Conservation (phyloP, 2,888 invertebrate species). For the Gibbula magus region DNA sequence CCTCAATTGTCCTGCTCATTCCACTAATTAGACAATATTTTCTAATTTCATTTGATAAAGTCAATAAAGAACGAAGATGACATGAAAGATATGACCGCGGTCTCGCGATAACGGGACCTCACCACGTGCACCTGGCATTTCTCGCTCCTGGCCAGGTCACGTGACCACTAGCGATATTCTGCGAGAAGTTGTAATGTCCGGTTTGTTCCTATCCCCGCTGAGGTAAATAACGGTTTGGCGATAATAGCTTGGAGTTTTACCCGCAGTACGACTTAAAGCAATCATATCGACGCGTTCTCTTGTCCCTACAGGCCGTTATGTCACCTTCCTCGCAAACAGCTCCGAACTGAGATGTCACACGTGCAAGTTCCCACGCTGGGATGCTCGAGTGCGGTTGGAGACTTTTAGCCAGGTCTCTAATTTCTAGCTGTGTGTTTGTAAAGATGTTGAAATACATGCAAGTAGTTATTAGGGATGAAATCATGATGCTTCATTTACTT, state of each 20-base stretch:
- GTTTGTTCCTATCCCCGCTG: background rate
- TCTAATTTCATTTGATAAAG: constrained; percentile 21
- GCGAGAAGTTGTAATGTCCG: constrained; percentile 3
- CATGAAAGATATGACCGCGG: background rate
- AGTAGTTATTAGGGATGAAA: too few relatives aligned
- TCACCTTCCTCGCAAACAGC: background rate
- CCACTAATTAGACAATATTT: constrained; percentile 15
- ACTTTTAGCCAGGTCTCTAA: too few relatives aligned
- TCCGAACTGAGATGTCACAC: background rate
- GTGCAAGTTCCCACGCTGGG: background rate
- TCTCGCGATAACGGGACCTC: background rate
- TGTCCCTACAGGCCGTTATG: background rate
- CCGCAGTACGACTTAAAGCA: background rate
- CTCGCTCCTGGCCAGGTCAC: constrained; percentile 3
- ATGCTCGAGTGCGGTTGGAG: background rate
- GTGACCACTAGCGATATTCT: background rate
- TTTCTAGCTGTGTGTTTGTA: too few relatives aligned
- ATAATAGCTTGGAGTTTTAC: constrained; percentile 9
- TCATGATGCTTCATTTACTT: too few relatives aligned
- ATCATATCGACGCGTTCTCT: background rate
- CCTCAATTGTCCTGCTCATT: constrained; percentile 19
- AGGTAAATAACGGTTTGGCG: constrained; percentile 10
- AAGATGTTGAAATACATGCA: too few relatives aligned
- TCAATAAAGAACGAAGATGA: constrained; percentile 19
- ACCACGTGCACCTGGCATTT: background rate